These are phyloP conservation scores for Erythrocercus mccallii DNA, from an alignment of 2,113 vertebrate species.

Conservation along the genomic window DNA sequence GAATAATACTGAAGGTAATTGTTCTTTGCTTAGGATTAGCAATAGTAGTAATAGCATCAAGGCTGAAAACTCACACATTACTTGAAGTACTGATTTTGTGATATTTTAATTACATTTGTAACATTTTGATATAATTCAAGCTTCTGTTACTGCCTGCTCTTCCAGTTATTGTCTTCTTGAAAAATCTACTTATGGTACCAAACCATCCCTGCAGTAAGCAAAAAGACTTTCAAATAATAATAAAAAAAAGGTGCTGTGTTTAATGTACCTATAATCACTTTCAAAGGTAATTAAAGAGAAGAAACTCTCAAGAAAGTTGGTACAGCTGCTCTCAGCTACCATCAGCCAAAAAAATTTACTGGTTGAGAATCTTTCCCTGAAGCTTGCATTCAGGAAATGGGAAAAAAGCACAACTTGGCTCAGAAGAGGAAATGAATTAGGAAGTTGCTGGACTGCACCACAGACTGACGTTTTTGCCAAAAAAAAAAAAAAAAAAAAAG, in stretches of 20 bases:
- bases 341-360: background rate
- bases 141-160: background rate
- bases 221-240: background rate
- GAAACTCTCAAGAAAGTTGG: background rate
- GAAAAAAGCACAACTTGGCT: background rate
- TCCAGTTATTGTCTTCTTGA: background rate
- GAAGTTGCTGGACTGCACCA: background rate
- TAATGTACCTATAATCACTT: background rate
- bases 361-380: background rate
- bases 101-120: background rate
- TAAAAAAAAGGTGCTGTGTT: background rate
- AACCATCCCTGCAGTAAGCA: background rate
- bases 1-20: background rate
- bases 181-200: background rate
- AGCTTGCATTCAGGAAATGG: background rate
- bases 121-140: background rate
- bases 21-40: background rate
- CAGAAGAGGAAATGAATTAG: background rate
- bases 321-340: background rate
- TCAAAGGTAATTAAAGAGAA: background rate
- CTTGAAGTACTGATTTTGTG: background rate
- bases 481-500: background rate
- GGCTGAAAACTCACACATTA: background rate
- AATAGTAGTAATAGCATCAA: background rate
- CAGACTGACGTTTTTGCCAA: rapidly evolving